These are phyloP conservation scores for Gavialis gangeticus DNA, from an alignment of 2,113 vertebrate species.

Conservation along the genomic window DNA sequence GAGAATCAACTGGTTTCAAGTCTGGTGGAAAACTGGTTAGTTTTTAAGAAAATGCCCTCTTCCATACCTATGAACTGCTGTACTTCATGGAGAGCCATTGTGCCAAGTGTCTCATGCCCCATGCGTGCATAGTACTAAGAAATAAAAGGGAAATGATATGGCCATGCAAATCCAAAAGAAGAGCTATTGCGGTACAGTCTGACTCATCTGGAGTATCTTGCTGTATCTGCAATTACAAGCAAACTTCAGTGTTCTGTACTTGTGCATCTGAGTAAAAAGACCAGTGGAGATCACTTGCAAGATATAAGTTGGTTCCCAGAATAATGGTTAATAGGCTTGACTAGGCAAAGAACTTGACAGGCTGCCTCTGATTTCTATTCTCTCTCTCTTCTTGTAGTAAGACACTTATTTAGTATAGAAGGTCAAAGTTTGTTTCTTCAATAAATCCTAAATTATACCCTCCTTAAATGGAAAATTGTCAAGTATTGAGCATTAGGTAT, in stretches of 20 bases:
- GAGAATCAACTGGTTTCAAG: background rate
- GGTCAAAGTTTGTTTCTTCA: too few relatives aligned
- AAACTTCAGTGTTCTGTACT: background rate
- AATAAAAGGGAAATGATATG: background rate
- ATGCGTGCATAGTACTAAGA: background rate
- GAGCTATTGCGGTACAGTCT: background rate
- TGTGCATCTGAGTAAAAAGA: background rate
- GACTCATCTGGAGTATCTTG: background rate
- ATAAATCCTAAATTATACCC: too few relatives aligned
- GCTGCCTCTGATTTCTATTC: background rate
- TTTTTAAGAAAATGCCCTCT: background rate
- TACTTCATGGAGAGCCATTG: background rate
- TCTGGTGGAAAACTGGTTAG: background rate
- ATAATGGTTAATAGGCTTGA: background rate
- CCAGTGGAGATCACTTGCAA: background rate
- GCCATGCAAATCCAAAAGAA: background rate
- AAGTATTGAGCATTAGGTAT: too few relatives aligned
- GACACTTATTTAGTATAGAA: too few relatives aligned
- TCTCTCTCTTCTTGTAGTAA: too few relatives aligned
- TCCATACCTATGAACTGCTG: rapidly evolving
- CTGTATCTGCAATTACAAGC: background rate
- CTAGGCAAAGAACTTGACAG: background rate
- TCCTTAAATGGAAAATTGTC: too few relatives aligned
- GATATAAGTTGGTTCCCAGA: background rate
- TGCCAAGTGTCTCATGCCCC: background rate